Evolutionary conservation across 2,888 invertebrate genomes (phyloP).

Genomic region (Gortyna flavago): DNA sequence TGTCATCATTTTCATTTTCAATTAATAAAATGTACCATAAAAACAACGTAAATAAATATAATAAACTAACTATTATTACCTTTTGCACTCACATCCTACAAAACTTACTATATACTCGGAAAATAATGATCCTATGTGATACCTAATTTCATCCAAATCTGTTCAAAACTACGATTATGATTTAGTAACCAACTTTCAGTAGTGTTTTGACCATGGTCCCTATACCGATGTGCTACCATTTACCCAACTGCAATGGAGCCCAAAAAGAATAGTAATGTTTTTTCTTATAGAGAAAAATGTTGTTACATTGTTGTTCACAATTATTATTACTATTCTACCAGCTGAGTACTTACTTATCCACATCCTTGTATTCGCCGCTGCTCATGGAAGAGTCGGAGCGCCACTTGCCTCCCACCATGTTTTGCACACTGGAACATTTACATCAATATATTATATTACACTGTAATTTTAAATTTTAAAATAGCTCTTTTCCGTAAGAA

Average conservation of each 20-base stretch:
- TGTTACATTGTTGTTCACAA: background rate
- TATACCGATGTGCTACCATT: background rate
- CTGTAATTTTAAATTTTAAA: background rate
- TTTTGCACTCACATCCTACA: background rate
- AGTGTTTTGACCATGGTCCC: background rate
- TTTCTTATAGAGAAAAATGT: too few species aligned
- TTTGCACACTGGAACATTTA: slow-evolving; percentile 77
- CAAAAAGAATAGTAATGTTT: background rate
- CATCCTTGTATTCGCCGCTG: slow-evolving; percentile 68
- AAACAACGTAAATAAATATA: accelerated
- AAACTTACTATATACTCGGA: too few species aligned
- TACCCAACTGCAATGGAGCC: background rate
- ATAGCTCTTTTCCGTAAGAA: background rate
- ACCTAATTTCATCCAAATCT: background rate
- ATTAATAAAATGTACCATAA: background rate
- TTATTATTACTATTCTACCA: too few species aligned
- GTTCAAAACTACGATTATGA: background rate
- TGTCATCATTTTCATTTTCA: background rate
- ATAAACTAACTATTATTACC: too few species aligned
- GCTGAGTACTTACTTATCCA: slow-evolving; percentile 27
- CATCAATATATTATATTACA: slow-evolving; percentile 10
- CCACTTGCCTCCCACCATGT: slow-evolving; percentile 81
- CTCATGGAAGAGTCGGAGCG: slow-evolving; percentile 75
- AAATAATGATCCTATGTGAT: background rate
- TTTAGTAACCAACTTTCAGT: background rate